These are phyloP conservation scores for Monodelphis domestica DNA, from an alignment of 2,797 vertebrate genomes.

Conservation along the genomic window DNA sequence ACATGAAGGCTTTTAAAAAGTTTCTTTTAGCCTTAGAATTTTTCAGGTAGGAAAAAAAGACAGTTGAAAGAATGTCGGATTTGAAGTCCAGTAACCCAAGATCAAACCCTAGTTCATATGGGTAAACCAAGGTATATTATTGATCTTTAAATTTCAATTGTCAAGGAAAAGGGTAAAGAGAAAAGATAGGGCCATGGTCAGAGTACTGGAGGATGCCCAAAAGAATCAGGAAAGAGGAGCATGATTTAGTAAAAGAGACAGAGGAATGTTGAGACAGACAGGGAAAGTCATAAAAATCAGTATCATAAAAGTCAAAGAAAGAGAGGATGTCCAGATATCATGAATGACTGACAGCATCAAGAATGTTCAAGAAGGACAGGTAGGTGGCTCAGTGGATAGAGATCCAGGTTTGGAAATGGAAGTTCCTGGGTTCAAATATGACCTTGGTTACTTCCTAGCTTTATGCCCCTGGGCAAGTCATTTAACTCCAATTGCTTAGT, in stretches of 20 bases:
- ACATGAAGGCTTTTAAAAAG: not conserved
- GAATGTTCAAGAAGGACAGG: not conserved
- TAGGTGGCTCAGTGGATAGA: too few relatives aligned
- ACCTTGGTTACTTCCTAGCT: too few relatives aligned
- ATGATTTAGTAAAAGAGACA: not conserved
- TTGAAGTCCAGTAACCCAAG: not conserved
- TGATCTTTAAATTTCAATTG: not conserved
- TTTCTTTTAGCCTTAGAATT: not conserved
- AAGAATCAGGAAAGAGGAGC: not conserved
- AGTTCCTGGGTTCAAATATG: too few relatives aligned
- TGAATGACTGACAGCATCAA: not conserved
- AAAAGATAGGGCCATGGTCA: not conserved
- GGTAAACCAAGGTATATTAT: not conserved
- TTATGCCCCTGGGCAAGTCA: too few relatives aligned
- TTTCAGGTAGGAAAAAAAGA: not conserved
- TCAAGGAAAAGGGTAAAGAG: not conserved
- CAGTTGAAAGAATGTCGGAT: not conserved
- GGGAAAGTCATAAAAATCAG: not conserved
- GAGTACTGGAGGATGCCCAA: not conserved
- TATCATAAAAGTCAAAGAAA: accelerated
- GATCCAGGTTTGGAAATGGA: too few relatives aligned
- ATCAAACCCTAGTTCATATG: not conserved
- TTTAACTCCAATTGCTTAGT: too few relatives aligned
- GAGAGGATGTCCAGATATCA: not conserved
- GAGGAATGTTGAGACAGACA: not conserved